Conservation (phyloP, 2,888 invertebrate species). For the Sinelater perroti region DNA sequence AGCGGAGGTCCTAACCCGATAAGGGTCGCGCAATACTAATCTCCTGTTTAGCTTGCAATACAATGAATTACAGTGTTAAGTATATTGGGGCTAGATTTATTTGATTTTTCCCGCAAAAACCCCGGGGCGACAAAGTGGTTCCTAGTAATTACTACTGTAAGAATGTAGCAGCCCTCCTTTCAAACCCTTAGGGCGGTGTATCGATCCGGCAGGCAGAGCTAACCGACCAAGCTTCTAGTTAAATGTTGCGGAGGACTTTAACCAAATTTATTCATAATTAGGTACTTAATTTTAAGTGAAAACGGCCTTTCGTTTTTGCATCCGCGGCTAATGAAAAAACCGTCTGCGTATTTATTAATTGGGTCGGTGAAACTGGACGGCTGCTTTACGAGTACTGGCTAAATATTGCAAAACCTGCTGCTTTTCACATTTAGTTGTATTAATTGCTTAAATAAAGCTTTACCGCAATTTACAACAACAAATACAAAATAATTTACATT, state of each 20-base stretch:
- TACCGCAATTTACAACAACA: too few relatives aligned
- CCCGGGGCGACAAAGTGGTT: slow-evolving; percentile 48
- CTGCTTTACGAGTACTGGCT: too few relatives aligned
- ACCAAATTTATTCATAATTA: slow-evolving; percentile 24
- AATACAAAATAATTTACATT: too few relatives aligned
- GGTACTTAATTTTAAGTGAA: slow-evolving; percentile 18
- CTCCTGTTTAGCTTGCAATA: slow-evolving; percentile 18
- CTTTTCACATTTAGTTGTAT: too few relatives aligned
- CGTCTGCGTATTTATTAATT: slow-evolving; percentile 14
- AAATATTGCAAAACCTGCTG: too few relatives aligned
- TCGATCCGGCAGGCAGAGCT: slow-evolving; percentile 40
- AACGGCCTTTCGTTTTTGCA: slow-evolving; percentile 18
- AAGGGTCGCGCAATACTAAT: slow-evolving; percentile 8
- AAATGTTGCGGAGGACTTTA: slow-evolving; percentile 7
- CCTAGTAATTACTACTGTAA: slow-evolving; percentile 49
- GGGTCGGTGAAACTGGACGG: too few relatives aligned
- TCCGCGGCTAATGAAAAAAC: slow-evolving; percentile 12
- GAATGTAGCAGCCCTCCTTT: slow-evolving; percentile 46
- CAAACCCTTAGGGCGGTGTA: slow-evolving; percentile 43
- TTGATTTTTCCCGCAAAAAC: slow-evolving; percentile 38
- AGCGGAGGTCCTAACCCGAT: background rate
- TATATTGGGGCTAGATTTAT: slow-evolving; percentile 46
- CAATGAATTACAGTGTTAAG: slow-evolving; percentile 39
- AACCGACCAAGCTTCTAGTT: slow-evolving; percentile 14
- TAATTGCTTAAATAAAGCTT: too few relatives aligned